Evolutionary conservation across 64 coral and sea anemone genomes (phyloP), one percentile per base, ranked within the genome.

Genomic region (Actinia tenebrosa): DNA sequence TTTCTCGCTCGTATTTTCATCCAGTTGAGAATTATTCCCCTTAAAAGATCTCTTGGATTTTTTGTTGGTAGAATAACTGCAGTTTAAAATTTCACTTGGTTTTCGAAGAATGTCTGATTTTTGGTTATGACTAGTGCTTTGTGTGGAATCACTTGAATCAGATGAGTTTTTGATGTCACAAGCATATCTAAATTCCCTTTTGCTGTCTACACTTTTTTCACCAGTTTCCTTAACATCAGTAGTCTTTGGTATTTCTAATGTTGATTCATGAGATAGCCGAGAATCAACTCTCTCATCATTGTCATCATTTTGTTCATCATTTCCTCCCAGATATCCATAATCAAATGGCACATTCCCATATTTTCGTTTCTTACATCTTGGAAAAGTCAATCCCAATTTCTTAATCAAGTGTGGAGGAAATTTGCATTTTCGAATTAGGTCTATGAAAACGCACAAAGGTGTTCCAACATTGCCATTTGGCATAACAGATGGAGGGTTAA

Each of bases 401-500:
- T 91, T 98, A 5, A 98, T 98, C 1, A 94, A 88, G 87, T 89
- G 87, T 56, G 95, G 95, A 43, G 95, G 95, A 52, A 98, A 91
- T 68, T 86, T 94, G 25, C 69, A 75, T 13, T 27, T 75, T 75
- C 69, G n/a, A 8, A 75, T 75, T 30, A 75, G 10, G 37, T 98
- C 89, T 84, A 79, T 75, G 78, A 98, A 98, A 45, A 83, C 46
- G 17, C 44, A 60, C 46, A 94, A 79, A 58, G 95, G 92, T 85
- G 95, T 98, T 86, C 95, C 95, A 77, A 98, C 95, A 89, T 98
- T 98, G 43, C 95, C 95, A 91, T 98, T 98, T 30, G 95, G 95
- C 95, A 98, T 98, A 23, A 98, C 52, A 10, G 92, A 83, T 62
- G 95, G 92, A 20, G 95, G 95, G 8, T 77, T 77, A 5, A 98